phyloP scores from a whole-genome alignment of 2,888 invertebrate species.

The Habrosyne pyritoides region DNA sequence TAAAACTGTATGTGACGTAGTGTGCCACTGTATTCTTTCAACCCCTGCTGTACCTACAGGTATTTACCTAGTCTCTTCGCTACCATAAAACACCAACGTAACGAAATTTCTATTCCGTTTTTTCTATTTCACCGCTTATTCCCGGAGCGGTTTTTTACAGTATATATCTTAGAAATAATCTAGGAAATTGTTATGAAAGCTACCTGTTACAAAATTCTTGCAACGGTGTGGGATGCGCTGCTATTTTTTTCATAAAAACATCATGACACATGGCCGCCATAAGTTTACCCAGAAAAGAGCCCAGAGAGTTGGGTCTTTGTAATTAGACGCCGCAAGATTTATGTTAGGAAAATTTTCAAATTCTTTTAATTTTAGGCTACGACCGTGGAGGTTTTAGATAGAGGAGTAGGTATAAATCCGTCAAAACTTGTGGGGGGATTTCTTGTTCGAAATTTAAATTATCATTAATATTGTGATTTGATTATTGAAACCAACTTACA shows the following conservation, averaged over 20 bases:
- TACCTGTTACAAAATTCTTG: slow-evolving; percentile 55
- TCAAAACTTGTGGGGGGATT: no score
- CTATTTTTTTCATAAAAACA: slow-evolving; percentile 70
- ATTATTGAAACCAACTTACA: no score
- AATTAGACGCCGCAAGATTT: slow-evolving; percentile 80
- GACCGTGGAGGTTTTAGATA: slow-evolving; percentile 27
- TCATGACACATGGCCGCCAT: slow-evolving; percentile 76
- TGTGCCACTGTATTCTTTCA: slow-evolving; percentile 52
- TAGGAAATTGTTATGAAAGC: slow-evolving; percentile 38
- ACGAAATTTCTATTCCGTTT: not conserved
- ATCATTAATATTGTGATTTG: not conserved
- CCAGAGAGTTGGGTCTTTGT: slow-evolving; percentile 69
- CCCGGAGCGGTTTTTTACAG: slow-evolving; percentile 9
- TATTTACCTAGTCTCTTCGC: not conserved
- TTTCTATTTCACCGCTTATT: not conserved
- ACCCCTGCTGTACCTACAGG: slow-evolving; percentile 9
- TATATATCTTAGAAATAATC: slow-evolving; percentile 26
- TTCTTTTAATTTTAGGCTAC: slow-evolving; percentile 73
- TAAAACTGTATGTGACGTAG: slow-evolving; percentile 61
- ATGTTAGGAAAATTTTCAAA: slow-evolving; percentile 72
- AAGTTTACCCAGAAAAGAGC: slow-evolving; percentile 70
- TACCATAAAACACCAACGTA: not conserved
- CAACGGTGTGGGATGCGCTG: slow-evolving; percentile 49
- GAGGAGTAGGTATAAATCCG: no score
- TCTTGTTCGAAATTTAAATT: no score